These are phyloP conservation scores for Phalangium opilio DNA, from an alignment of 2,888 invertebrate species.

Conservation along the genomic window DNA sequence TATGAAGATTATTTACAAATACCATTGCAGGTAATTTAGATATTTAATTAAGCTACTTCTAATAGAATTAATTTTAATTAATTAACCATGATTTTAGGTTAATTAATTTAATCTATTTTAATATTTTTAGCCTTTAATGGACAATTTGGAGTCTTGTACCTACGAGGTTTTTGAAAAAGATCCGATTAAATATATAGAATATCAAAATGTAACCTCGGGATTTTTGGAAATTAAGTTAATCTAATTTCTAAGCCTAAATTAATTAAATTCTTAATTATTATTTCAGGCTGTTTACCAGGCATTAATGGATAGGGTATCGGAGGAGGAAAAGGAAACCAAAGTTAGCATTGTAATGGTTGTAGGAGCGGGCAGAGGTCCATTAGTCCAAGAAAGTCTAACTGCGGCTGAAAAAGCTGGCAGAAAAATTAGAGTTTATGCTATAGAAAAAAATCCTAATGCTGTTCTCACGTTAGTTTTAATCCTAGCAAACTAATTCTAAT, in stretches of 20 bases:
- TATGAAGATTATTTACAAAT: slow-evolving; percentile 82
- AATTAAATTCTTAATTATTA: not conserved
- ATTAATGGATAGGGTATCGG: slow-evolving; percentile 42
- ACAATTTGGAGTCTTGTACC: slow-evolving; percentile 86
- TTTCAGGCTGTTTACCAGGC: slow-evolving; percentile 63
- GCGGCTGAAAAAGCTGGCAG: slow-evolving; percentile 54
- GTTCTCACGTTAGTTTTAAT: slow-evolving; percentile 46
- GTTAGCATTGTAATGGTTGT: slow-evolving; percentile 61
- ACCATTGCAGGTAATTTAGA: slow-evolving; percentile 31
- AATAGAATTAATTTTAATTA: not conserved
- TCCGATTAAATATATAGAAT: slow-evolving; percentile 80
- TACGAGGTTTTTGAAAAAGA: slow-evolving; percentile 98
- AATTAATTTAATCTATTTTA: slow-evolving; percentile 5
- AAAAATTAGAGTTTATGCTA: slow-evolving; percentile 70
- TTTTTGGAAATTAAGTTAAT: not conserved
- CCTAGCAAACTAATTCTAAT: slow-evolving; percentile 13
- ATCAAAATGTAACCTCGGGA: slow-evolving; percentile 29
- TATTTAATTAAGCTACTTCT: too few relatives aligned
- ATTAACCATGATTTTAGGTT: too few relatives aligned
- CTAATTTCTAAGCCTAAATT: not conserved
- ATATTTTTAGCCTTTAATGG: slow-evolving; percentile 71
- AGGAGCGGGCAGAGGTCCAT: slow-evolving; percentile 87
- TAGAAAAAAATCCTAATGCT: slow-evolving; percentile 97
- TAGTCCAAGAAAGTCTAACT: slow-evolving; percentile 73
- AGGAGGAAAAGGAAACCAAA: slow-evolving; percentile 37